Evolutionary conservation across 2,113 vertebrate genomes (phyloP).

Genomic region (Trichechus manatus): DNA sequence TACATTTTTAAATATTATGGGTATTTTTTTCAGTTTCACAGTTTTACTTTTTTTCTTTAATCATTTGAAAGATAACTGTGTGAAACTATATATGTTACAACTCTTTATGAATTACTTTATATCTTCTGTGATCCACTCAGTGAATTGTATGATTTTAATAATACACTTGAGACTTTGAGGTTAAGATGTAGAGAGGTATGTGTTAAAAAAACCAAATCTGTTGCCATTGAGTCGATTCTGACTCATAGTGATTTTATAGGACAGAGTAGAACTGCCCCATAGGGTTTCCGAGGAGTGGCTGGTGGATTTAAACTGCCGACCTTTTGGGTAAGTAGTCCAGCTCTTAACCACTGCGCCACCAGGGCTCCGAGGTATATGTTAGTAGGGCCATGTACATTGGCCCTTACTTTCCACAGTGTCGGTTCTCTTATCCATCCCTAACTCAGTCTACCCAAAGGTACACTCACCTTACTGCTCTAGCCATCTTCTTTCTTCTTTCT

Average conservation of each 20-base stretch:
- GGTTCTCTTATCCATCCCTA: neutral
- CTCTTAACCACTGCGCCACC: too few relatives aligned
- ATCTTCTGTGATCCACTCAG: neutral
- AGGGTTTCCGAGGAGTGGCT: too few relatives aligned
- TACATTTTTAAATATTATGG: constrained; percentile 36
- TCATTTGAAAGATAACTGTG: neutral
- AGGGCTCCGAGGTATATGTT: neutral
- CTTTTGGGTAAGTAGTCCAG: too few relatives aligned
- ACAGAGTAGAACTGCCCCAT: too few relatives aligned
- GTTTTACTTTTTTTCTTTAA: neutral
- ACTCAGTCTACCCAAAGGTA: fast-evolving
- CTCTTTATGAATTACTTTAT: neutral
- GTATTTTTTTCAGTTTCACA: neutral
- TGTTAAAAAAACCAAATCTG: neutral
- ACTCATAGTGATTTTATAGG: too few relatives aligned
- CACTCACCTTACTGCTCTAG: neutral
- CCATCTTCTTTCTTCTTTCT: neutral
- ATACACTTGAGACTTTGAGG: neutral
- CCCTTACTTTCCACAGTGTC: neutral
- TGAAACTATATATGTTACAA: neutral
- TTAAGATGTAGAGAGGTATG: too few relatives aligned
- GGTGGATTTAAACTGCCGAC: too few relatives aligned
- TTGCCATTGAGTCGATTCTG: too few relatives aligned
- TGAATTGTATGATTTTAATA: neutral
- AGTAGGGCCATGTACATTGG: neutral